Conservation (phyloP, 2,113 vertebrate genomes). For the Engystomops pustulosus region DNA sequence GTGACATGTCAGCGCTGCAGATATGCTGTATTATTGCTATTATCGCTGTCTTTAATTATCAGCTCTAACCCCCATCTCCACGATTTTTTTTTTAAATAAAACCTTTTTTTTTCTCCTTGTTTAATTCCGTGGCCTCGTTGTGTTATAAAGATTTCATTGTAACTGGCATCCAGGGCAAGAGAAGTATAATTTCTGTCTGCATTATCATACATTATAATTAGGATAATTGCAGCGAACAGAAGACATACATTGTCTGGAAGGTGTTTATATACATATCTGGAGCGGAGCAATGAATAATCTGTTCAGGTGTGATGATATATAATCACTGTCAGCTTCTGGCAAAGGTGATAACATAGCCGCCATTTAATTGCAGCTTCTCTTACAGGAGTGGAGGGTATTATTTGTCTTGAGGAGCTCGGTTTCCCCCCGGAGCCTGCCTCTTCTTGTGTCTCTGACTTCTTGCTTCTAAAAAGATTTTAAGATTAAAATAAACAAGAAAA, state of each 20-base stretch:
- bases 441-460: slow-evolving; percentile 27
- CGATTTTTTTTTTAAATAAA: no score
- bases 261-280: slow-evolving; percentile 47
- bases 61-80: no score
- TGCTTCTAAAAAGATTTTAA: background rate
- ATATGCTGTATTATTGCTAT: no score
- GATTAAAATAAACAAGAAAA: background rate
- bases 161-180: slow-evolving; percentile 4
- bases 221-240: slow-evolving; percentile 49
- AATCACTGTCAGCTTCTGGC: slow-evolving; percentile 54
- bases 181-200: slow-evolving; percentile 40
- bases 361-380: slow-evolving; percentile 47
- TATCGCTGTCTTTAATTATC: no score
- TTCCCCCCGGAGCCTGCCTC: slow-evolving; percentile 7
- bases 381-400: background rate
- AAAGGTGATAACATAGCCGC: slow-evolving; percentile 44
- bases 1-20: no score
- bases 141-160: slow-evolving; percentile 42
- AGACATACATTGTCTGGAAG: slow-evolving; percentile 36
- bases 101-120: background rate
- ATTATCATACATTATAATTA: slow-evolving; percentile 53
- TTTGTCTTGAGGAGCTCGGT: slow-evolving; percentile 8
- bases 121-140: background rate
- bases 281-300: slow-evolving; percentile 36
- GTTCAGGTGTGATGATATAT: slow-evolving; percentile 45